Percentiles rank a stretch among this genome's conserved stretches.
Conservation (phyloP, 1,140 invertebrate species). For the Magallana ariakensis region DNA sequence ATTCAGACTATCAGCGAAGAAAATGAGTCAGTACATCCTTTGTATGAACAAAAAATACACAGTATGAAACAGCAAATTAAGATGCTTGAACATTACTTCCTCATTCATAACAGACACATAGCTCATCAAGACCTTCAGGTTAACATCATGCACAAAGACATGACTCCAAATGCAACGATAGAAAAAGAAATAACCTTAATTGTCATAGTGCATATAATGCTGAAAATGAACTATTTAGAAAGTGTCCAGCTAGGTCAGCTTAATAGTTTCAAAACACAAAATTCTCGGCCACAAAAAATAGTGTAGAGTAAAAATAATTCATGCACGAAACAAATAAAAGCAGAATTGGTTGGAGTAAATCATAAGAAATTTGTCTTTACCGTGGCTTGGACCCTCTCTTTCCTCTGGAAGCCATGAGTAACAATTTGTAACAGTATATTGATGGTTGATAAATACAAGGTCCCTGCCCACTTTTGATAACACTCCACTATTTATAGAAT, state of each 20-base stretch:
- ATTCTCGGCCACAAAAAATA: neutral
- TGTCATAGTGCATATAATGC: slow-evolving; percentile 13
- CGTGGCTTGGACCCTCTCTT: slow-evolving; percentile 22
- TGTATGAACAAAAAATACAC: too few species aligned
- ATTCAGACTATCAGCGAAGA: too few species aligned
- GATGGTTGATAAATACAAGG: neutral
- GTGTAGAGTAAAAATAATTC: neutral
- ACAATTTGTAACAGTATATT: slow-evolving; percentile 7
- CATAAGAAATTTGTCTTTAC: neutral
- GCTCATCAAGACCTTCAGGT: too few species aligned
- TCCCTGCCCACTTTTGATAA: slow-evolving; percentile 3
- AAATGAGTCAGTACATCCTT: too few species aligned
- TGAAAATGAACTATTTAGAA: neutral
- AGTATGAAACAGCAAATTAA: too few species aligned
- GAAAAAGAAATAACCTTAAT: neutral
- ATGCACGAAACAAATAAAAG: slow-evolving; percentile 10
- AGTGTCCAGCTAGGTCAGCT: neutral
- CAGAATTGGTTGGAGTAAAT: neutral
- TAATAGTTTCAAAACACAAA: neutral
- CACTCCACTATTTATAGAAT: neutral
- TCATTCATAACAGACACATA: slow-evolving; percentile 13
- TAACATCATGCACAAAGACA: neutral
- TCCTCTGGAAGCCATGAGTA: slow-evolving; percentile 31
- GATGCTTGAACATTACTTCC: neutral
- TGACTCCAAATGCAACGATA: slow-evolving; percentile 8